Evolutionary conservation across 1,140 invertebrate species (phyloP), one percentile per base, ranked within the genome.

Genomic region (Papilio aristodemus): DNA sequence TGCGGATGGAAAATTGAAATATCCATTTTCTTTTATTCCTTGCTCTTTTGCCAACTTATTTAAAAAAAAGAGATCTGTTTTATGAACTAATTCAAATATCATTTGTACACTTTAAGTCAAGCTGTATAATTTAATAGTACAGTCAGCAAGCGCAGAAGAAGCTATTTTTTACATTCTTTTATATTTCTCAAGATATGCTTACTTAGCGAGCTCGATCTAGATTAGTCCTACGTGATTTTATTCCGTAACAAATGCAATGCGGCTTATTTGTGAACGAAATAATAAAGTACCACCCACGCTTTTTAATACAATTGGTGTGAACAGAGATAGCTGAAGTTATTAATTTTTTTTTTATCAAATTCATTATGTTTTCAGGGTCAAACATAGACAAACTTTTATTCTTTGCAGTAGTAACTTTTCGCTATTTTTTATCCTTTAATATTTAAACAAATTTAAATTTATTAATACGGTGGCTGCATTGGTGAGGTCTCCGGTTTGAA

Each of bases 201-300:
- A 46, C 17, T 46, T 19, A 19, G 43, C 6, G 27, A 2, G 27
- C 17, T 46, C 19, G 7, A 46, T 46, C 43, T 46, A 46, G 43
- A 46, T 46, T 39, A 39, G 10, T 46, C 9, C 43, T 46, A 46
- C 43, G 43, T 46, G 43, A 19, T 9, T 46, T 46, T 46, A 46
- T 46, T 46, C 14, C 8, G 9, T 17, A 54, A 22, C 19, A 13
- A 13, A 4, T 39, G 4, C 13, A 39, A 11, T 54, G 46, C 46
- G 46, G 19, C 19, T 54, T 54, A 54, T 54, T 54, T 54, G 46
- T 54, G 8, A 1, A 22, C 46, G 22, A 22, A 32, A 32, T 32
- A 32, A 32, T 32, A 32, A 46, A 25, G 17, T 22, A 54, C 10
- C 11, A 22, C 46, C 19, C 10, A 25, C 19, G 19, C 10, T 54